Conservation (phyloP, 1,140 invertebrate genomes). For the Drosophila willistoni region DNA sequence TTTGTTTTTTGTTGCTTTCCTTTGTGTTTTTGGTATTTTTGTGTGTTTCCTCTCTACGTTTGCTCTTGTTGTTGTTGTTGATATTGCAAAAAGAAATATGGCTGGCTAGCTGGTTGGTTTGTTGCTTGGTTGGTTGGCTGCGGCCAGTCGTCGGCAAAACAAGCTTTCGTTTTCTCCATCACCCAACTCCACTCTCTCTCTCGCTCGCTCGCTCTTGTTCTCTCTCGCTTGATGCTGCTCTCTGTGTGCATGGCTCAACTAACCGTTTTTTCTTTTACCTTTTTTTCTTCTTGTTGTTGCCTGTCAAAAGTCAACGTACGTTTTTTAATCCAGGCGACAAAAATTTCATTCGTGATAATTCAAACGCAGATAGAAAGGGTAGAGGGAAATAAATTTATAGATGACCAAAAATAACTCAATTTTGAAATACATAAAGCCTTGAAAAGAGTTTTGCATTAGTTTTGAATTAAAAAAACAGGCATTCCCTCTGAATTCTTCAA, state of each 20-base stretch:
- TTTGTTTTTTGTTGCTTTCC: conserved; percentile 31
- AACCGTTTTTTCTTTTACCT: neutral
- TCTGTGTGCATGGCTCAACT: neutral
- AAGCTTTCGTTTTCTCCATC: conserved; percentile 30
- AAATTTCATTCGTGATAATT: conserved; percentile 10
- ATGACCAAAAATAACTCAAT: too few relatives aligned
- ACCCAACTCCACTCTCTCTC: conserved; percentile 8
- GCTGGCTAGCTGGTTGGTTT: conserved; percentile 45
- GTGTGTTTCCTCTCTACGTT: conserved; percentile 42
- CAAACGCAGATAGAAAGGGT: too few relatives aligned
- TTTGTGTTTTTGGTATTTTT: conserved; percentile 41
- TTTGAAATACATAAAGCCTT: too few relatives aligned
- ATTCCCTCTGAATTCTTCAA: too few relatives aligned
- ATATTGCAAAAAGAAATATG: conserved; percentile 57
- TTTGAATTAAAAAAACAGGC: too few relatives aligned
- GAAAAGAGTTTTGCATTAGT: too few relatives aligned
- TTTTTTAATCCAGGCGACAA: conserved; percentile 49
- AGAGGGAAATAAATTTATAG: too few relatives aligned
- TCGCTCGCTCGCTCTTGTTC: conserved; percentile 6
- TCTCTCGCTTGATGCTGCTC: conserved; percentile 1
- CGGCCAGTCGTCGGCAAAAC: conserved; percentile 38
- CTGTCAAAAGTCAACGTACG: conserved; percentile 53
- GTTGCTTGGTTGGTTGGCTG: conserved; percentile 13
- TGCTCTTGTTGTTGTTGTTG: neutral
- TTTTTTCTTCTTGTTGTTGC: conserved; percentile 1